Conservation (phyloP, 2,888 invertebrate genomes). For the Vannuccia rotundouncinata region DNA sequence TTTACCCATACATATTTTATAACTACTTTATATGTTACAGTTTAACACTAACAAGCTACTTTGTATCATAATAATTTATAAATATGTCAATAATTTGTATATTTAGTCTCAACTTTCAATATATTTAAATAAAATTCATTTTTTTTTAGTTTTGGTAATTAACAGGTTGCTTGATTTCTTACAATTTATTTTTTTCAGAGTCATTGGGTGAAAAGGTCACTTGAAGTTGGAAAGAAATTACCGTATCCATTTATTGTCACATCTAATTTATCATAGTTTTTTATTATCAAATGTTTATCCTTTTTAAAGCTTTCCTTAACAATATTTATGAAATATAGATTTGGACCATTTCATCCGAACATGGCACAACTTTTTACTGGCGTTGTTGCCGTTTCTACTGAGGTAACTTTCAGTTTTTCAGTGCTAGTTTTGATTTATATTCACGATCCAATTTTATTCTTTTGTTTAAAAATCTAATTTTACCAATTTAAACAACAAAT, state of each 20-base stretch:
- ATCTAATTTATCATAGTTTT: neutral
- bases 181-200: neutral
- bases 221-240: constrained; percentile 12
- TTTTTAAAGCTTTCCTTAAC: neutral
- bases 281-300: neutral
- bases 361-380: neutral
- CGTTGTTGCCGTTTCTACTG: neutral
- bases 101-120: too few relatives aligned
- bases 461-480: too few relatives aligned
- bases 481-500: too few relatives aligned
- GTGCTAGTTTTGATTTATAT: neutral
- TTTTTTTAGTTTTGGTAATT: too few relatives aligned
- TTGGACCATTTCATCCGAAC: neutral
- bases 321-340: neutral
- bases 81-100: too few relatives aligned
- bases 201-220: constrained; percentile 10
- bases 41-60: too few relatives aligned
- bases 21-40: too few relatives aligned
- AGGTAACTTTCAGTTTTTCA: neutral
- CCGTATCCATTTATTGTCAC: neutral
- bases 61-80: too few relatives aligned
- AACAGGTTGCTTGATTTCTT: too few relatives aligned
- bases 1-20: too few relatives aligned
- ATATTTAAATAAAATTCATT: too few relatives aligned
- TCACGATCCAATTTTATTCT: neutral